Evolutionary conservation across 2,888 invertebrate species (phyloP).

Genomic region (Trachelus tabidus): DNA sequence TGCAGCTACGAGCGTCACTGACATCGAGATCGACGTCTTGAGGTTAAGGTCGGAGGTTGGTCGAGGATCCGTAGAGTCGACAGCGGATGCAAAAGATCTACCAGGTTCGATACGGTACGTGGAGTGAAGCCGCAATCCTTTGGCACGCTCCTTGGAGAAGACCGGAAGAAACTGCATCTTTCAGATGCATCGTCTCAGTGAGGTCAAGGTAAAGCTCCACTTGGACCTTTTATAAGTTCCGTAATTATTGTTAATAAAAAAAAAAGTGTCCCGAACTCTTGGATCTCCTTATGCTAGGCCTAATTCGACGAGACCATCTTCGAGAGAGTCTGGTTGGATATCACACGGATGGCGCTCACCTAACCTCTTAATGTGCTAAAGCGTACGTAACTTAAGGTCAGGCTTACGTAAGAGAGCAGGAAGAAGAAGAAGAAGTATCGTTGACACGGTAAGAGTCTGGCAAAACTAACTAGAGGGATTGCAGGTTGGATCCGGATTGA

Average conservation of each 20-base stretch:
- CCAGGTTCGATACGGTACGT: background rate
- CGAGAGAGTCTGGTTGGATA: background rate
- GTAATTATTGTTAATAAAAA: background rate
- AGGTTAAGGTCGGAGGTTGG: background rate
- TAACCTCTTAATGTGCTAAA: background rate
- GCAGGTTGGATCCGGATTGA: slow-evolving; percentile 40
- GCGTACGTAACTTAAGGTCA: background rate
- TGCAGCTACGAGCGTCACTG: background rate
- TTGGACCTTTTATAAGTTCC: background rate
- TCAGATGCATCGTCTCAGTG: background rate
- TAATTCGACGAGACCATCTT: background rate
- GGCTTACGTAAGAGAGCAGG: background rate
- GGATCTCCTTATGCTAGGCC: background rate
- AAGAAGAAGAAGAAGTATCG: background rate
- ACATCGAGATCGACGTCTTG: background rate
- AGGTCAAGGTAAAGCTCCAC: background rate
- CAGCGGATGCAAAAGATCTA: background rate
- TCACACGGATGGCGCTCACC: background rate
- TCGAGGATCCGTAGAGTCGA: background rate
- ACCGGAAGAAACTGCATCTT: background rate
- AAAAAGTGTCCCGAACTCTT: background rate
- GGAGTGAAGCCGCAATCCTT: background rate
- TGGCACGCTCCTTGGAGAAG: background rate
- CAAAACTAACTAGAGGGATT: slow-evolving; percentile 54
- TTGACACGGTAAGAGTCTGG: background rate